Base-by-base conservation (phyloP, 2,888 invertebrate species). In the Cryptocheilus praepositus region DNA sequence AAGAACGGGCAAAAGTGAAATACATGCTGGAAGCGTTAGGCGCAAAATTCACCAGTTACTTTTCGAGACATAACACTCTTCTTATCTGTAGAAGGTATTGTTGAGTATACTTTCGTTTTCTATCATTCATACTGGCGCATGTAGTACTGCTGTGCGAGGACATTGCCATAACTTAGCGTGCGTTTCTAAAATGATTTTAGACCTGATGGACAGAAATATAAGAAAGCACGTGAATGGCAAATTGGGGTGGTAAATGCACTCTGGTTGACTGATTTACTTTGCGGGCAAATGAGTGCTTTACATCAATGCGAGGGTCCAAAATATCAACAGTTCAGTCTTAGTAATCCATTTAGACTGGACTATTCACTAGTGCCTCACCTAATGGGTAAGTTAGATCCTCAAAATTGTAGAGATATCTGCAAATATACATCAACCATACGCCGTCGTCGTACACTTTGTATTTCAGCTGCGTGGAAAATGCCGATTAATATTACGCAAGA, bases 241-340 rank as follows among this genome's bases (percentile, higher is more conserved):
- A 94, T 95, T 46, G 96, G 96, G 0, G 93, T 96, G 0, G 98
- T 99, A 0, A 98, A 97, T 85, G 94, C 96, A 0, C 94, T 95
- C 77, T 98, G 98, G 98, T 90, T 99, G 73, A 96, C 95, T 44
- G 98, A 98, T 88, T 91, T 98, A 61, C 91, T 98, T 85, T 93
- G 98, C 64, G 98, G 98, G 0, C 95, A 97, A 88, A 93, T 95
- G 88, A 93, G 93, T 71, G 95, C 95, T 0, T 89, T 97, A 49
- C 93, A 94, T 70, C 95, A 95, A 90, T 90, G 93, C 70, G 96
- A 96, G 70, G 93, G 93, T 82, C 93, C 94, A 2, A 95, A 96
- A 82, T 98, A 97, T 87, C 96, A 96, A 85, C 95, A 96, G 84
- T 97, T 95, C 86, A 94, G 93, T 79, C 88, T 93, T 59, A 92